These are phyloP conservation scores for Otolemur garnettii DNA, from an alignment of 2,113 vertebrate species.

Conservation along the genomic window DNA sequence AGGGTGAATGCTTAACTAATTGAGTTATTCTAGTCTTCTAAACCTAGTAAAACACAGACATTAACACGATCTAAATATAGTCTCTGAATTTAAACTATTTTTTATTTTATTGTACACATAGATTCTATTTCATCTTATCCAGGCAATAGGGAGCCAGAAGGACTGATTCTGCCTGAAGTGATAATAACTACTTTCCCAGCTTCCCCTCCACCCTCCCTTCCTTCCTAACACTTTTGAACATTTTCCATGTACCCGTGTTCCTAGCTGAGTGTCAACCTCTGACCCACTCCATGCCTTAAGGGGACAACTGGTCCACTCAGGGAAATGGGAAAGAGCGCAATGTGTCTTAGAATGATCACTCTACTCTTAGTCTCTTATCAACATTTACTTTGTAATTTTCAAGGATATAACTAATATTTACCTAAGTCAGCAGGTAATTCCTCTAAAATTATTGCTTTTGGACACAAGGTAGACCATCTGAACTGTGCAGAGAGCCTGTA, in stretches of 20 bases:
- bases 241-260: background rate
- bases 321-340: background rate
- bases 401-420: background rate
- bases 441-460: background rate
- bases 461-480: accelerated
- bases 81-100: background rate
- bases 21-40: background rate
- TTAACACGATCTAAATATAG: background rate
- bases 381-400: background rate
- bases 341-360: background rate
- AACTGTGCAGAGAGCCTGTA: background rate
- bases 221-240: background rate
- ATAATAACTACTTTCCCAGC: background rate
- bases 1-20: background rate
- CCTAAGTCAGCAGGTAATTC: background rate
- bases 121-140: accelerated
- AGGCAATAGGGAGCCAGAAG: background rate
- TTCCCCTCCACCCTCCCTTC: background rate
- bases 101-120: background rate
- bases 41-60: background rate
- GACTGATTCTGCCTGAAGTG: background rate
- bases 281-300: accelerated
- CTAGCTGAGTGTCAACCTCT: background rate
- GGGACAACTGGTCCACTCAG: background rate
- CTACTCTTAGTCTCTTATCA: background rate